phyloP scores from a whole-genome alignment of 2,888 invertebrate genomes.

The Agrotis clavis region DNA sequence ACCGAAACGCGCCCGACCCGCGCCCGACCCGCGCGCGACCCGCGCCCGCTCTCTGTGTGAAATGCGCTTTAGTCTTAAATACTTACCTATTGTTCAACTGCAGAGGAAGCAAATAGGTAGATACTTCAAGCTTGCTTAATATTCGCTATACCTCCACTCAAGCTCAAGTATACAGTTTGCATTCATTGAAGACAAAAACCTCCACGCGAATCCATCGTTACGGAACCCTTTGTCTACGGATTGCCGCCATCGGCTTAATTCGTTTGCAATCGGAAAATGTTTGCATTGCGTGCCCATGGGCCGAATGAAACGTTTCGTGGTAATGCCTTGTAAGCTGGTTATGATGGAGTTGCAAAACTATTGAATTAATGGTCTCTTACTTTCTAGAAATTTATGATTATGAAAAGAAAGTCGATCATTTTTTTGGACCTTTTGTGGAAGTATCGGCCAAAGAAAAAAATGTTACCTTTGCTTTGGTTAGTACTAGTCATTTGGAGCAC shows the following conservation, averaged over 20 bases:
- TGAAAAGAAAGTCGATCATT: too few species aligned
- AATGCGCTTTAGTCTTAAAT: too few species aligned
- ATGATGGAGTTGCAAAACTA: constrained; percentile 27
- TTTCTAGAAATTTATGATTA: too few species aligned
- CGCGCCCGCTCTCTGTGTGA: too few species aligned
- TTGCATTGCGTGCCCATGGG: constrained; percentile 60
- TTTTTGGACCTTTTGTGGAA: too few species aligned
- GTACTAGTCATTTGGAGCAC: too few species aligned
- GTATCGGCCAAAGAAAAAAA: too few species aligned
- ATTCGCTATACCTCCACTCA: constrained; percentile 8
- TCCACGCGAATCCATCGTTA: constrained; percentile 65
- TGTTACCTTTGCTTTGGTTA: too few species aligned
- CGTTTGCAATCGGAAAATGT: constrained; percentile 61
- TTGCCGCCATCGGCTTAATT: constrained; percentile 51
- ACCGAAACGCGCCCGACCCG: too few species aligned
- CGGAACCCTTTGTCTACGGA: constrained; percentile 55
- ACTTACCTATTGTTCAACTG: background rate
- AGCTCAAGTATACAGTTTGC: constrained; percentile 36
- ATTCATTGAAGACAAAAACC: constrained; percentile 47
- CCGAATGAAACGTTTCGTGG: constrained; percentile 47
- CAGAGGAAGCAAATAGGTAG: constrained; percentile 3
- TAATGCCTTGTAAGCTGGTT: constrained; percentile 37
- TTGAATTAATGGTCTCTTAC: constrained; percentile 1
- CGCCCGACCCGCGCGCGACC: too few species aligned
- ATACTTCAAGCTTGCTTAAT: background rate